These are phyloP conservation scores for Polymixis lichenea DNA, from an alignment of 2,888 invertebrate genomes.

Conservation along the genomic window DNA sequence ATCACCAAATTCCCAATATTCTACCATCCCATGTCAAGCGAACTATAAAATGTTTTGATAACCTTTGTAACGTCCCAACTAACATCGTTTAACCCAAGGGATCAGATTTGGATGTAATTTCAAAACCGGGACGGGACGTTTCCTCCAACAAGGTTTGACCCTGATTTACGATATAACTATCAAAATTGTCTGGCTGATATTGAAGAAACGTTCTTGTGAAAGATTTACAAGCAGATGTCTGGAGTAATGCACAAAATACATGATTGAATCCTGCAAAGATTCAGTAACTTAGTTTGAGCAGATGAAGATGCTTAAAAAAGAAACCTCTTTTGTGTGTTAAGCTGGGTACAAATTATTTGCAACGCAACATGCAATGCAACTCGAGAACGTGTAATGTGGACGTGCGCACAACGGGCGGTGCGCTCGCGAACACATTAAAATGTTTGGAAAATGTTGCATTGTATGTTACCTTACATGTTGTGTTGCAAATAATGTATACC, in stretches of 20 bases:
- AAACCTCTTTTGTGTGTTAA: not conserved
- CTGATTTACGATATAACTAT: slow-evolving; percentile 10
- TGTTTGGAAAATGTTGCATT: too few species aligned
- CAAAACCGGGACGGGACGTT: slow-evolving; percentile 15
- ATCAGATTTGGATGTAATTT: slow-evolving; percentile 39
- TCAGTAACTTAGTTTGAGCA: not conserved
- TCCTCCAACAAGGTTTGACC: slow-evolving; percentile 21
- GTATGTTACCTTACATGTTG: too few species aligned
- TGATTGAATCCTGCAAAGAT: not conserved
- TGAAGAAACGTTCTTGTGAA: not conserved
- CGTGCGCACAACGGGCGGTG: too few species aligned
- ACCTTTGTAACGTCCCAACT: slow-evolving; percentile 27
- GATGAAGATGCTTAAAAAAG: not conserved
- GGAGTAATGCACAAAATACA: too few species aligned
- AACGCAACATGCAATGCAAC: too few species aligned
- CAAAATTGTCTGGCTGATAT: not conserved
- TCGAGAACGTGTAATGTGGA: too few species aligned
- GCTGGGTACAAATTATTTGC: too few species aligned
- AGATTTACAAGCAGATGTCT: not conserved
- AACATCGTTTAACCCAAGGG: slow-evolving; percentile 39
- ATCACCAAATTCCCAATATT: slow-evolving; percentile 11
- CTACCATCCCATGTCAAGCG: not conserved
- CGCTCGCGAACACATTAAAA: too few species aligned
- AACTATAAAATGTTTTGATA: slow-evolving; percentile 38
- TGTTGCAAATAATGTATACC: too few species aligned